phyloP scores from a whole-genome alignment of 2,113 vertebrate genomes.

The Elaphurus davidianus region DNA sequence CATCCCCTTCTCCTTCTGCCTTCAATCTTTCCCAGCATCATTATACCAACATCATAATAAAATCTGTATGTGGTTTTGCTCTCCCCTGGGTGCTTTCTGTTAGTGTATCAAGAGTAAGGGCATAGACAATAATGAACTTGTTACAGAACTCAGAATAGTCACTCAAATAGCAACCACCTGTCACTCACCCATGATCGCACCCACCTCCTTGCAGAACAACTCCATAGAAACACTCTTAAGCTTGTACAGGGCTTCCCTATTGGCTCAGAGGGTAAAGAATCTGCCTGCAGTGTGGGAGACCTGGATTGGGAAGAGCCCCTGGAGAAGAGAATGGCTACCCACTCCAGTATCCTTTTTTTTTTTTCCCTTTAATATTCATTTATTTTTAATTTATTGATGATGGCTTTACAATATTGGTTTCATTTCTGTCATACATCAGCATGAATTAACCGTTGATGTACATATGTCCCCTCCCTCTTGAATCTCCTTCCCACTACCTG shows the following conservation, averaged over 20 bases:
- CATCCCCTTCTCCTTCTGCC: neutral
- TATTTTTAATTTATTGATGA: neutral
- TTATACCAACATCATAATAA: neutral
- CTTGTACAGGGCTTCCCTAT: neutral
- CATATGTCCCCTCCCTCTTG: neutral
- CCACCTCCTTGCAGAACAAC: neutral
- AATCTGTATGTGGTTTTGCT: neutral
- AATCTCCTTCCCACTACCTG: neutral
- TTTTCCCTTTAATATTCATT: neutral
- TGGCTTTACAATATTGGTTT: neutral
- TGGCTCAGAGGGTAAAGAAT: neutral
- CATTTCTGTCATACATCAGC: neutral
- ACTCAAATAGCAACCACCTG: neutral
- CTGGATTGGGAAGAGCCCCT: neutral
- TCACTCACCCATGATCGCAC: neutral
- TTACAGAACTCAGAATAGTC: neutral
- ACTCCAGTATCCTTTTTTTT: neutral
- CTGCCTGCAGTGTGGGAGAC: neutral
- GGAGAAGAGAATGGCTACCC: neutral
- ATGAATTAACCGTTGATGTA: neutral
- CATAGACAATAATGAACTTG: neutral
- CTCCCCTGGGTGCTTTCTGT: neutral
- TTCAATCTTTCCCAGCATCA: neutral
- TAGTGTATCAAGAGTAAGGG: neutral
- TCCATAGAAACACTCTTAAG: neutral